These are phyloP conservation scores for Nycteola revayana DNA, from an alignment of 2,888 invertebrate genomes.

Conservation along the genomic window DNA sequence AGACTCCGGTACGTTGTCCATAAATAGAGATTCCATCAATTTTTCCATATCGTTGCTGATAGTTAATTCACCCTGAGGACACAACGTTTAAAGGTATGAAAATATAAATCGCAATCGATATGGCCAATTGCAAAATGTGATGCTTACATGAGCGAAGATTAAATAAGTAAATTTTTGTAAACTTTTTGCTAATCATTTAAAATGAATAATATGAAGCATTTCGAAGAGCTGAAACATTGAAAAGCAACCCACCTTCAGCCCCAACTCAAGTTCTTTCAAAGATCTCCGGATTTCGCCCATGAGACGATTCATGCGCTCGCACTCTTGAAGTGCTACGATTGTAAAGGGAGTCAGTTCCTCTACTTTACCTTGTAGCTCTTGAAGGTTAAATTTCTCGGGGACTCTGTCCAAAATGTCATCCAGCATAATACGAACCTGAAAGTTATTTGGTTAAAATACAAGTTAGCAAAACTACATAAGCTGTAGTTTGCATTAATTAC, in stretches of 20 bases:
- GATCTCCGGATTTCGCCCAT: constrained; percentile 91
- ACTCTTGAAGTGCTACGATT: constrained; percentile 96
- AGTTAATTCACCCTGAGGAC: constrained; percentile 93
- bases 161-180: too few relatives aligned
- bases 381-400: constrained; percentile 93
- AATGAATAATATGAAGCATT: too few relatives aligned
- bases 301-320: constrained; percentile 96
- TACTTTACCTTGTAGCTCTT: constrained; percentile 91
- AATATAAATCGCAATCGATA: not conserved
- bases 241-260: constrained; percentile 86
- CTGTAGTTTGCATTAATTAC: too few relatives aligned
- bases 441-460: constrained; percentile 1
- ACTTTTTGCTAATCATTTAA: too few relatives aligned
- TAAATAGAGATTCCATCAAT: constrained; percentile 91
- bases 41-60: constrained; percentile 96
- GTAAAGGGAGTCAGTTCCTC: constrained; percentile 96
- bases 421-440: constrained; percentile 86
- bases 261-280: constrained; percentile 92
- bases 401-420: constrained; percentile 95
- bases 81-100: not conserved
- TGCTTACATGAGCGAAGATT: too few relatives aligned
- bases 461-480: too few relatives aligned
- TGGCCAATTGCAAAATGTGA: too few relatives aligned
- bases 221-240: too few relatives aligned
- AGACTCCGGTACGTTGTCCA: constrained; percentile 93